A percentile compares a stretch with the other conserved stretches of the same genome.
phyloP scores from a whole-genome alignment of 2,888 invertebrate genomes.

The Synergus itoensis region DNA sequence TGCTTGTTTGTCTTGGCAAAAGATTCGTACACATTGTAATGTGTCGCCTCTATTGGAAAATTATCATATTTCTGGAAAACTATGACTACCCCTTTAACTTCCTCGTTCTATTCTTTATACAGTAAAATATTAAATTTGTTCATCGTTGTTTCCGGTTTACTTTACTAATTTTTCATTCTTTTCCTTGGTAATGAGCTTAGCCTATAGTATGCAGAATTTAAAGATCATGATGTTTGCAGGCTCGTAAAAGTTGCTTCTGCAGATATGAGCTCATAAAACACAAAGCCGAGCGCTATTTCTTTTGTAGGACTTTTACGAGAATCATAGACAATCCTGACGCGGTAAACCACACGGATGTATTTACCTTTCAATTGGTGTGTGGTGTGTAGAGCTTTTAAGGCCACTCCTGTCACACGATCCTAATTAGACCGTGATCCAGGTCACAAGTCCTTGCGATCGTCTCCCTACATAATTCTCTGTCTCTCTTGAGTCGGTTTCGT shows the following conservation, averaged over 20 bases:
- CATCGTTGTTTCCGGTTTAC: not conserved
- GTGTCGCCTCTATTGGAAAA: constrained; percentile 18
- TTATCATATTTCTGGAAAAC: constrained; percentile 27
- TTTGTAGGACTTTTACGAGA: constrained; percentile 10
- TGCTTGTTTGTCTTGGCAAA: constrained; percentile 55
- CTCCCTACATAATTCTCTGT: constrained; percentile 12
- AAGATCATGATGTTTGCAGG: constrained; percentile 20
- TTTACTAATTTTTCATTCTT: not conserved
- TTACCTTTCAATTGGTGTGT: constrained; percentile 34
- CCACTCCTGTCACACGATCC: constrained; percentile 37
- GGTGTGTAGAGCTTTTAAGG: constrained; percentile 38
- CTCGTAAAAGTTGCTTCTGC: constrained; percentile 12
- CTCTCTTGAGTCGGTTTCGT: constrained; percentile 20
- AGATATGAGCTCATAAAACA: constrained; percentile 30
- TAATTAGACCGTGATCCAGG: constrained; percentile 34
- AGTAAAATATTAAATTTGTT: not conserved
- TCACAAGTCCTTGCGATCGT: constrained; percentile 38
- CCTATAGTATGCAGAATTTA: not conserved
- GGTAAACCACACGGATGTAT: constrained; percentile 21
- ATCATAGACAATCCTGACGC: constrained; percentile 16
- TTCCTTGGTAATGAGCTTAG: not conserved
- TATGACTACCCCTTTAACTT: not conserved
- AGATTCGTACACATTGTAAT: constrained; percentile 39
- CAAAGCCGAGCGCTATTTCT: not conserved
- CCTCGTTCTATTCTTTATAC: not conserved